These are phyloP conservation scores for Lithophane ornitopus DNA, from an alignment of 2,888 invertebrate species.

Conservation along the genomic window DNA sequence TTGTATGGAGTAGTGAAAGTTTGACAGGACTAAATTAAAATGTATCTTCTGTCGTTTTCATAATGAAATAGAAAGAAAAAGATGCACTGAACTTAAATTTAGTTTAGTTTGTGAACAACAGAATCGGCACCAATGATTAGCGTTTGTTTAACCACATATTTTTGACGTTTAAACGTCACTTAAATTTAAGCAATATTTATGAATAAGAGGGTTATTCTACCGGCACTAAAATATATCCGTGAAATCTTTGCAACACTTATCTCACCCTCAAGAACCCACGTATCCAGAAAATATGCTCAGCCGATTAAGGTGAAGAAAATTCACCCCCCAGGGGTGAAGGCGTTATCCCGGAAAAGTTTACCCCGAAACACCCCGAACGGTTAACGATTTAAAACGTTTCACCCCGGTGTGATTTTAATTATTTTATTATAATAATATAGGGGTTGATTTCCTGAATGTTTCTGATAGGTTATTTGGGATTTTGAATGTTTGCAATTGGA, in stretches of 20 bases:
- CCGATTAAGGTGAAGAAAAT: slow-evolving; percentile 65
- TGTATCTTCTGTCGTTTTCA: too few relatives aligned
- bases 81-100: too few relatives aligned
- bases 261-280: slow-evolving; percentile 27
- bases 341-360: slow-evolving; percentile 75
- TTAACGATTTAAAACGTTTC: slow-evolving; percentile 70
- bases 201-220: too few relatives aligned
- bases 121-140: too few relatives aligned
- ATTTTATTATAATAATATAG: slow-evolving; percentile 68
- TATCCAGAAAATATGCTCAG: slow-evolving; percentile 59
- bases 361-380: slow-evolving; percentile 59
- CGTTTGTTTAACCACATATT: too few relatives aligned
- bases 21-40: too few relatives aligned
- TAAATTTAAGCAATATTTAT: too few relatives aligned
- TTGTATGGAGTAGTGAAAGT: too few relatives aligned
- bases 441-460: slow-evolving; percentile 48
- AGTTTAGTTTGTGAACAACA: too few relatives aligned
- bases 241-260: background rate
- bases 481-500: slow-evolving; percentile 11
- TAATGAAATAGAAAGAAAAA: too few relatives aligned
- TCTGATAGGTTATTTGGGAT: slow-evolving; percentile 45
- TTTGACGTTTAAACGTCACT: too few relatives aligned
- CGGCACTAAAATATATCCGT: too few relatives aligned
- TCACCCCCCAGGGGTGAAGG: slow-evolving; percentile 66
- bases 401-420: slow-evolving; percentile 74